Evolutionary conservation across 2,888 invertebrate species (phyloP), one percentile per base, ranked within the genome.

Genomic region (Eurytoma adleriae): DNA sequence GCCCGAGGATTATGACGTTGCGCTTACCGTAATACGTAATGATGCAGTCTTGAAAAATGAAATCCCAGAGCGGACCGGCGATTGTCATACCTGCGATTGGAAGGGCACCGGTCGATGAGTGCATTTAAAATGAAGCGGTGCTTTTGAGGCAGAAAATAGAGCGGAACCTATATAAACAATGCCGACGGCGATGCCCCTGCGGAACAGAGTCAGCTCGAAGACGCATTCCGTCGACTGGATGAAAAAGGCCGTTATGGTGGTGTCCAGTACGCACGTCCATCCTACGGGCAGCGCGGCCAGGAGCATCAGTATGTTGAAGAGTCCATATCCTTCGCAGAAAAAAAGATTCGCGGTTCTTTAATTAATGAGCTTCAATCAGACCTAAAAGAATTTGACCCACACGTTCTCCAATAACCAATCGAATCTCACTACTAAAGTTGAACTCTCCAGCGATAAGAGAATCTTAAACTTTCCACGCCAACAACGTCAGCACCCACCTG

Each of bases 11-110:
- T 84, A 96, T 92, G 75, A 96, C 92, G 86, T 93, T 93, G 83
- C 93, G 93, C 79, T 95, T 92, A 16, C 96, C 96, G 72, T 95
- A 91, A 0, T 94, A 30, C 27, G 62, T 94, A 88, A 95, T 95
- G 0, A 95, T 94, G 87, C 94, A 95, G 0, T 96, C 96, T 77
- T 83, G 85, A 0, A 95, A 94, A 16, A 96, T 89, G 87, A 94
- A 95, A 0, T 96, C 96, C 96, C 96, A 96, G 3, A 95, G 83
- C 88, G 95, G 92, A 0, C 95, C 94, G 62, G 95, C 95, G 0
- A 93, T 92, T 84, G 95, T 94, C 95, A 96, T 96, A 27, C 95
- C 96, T 95, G 87, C 0, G 87, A 86, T 76, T 16, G 0, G 0
- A 57, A 1, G n/a, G 13, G 12, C 20, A 18, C 10, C 16, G 12